phyloP scores from a whole-genome alignment of 2,888 invertebrate species.

The Marasmarcha lunaedactyla region DNA sequence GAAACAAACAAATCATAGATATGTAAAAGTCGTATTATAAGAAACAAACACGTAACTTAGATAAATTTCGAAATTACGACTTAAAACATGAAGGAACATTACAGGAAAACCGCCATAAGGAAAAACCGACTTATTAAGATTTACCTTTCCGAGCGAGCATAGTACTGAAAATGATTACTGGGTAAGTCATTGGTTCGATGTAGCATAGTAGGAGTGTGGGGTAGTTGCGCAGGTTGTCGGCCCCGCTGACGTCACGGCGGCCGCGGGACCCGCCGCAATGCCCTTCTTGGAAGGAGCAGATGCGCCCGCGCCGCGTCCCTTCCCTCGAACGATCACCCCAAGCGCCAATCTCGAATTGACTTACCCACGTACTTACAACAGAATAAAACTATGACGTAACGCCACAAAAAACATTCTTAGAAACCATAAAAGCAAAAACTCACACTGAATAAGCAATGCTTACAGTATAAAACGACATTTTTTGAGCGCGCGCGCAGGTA shows the following conservation, averaged over 20 bases:
- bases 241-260: slow-evolving; percentile 64
- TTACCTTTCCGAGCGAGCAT: no score
- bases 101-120: no score
- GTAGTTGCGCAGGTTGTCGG: slow-evolving; percentile 59
- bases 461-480: slow-evolving; percentile 45
- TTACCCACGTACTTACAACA: slow-evolving; percentile 2
- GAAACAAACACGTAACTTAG: no score
- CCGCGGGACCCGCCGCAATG: slow-evolving; percentile 57
- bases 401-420: slow-evolving; percentile 29
- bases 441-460: slow-evolving; percentile 42
- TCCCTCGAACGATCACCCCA: slow-evolving; percentile 26
- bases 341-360: slow-evolving; percentile 23
- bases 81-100: no score
- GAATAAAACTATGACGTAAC: slow-evolving; percentile 20
- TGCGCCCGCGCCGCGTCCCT: slow-evolving; percentile 40
- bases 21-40: no score
- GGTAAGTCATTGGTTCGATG: no score
- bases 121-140: no score
- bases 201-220: slow-evolving; percentile 19
- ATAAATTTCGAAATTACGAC: no score
- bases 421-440: slow-evolving; percentile 37
- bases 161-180: no score
- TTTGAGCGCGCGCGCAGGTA: slow-evolving; percentile 47
- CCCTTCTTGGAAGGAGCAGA: slow-evolving; percentile 67
- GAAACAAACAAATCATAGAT: no score